Conservation (phyloP, 2,797 vertebrate genomes). For the Centropyge bicolor region DNA sequence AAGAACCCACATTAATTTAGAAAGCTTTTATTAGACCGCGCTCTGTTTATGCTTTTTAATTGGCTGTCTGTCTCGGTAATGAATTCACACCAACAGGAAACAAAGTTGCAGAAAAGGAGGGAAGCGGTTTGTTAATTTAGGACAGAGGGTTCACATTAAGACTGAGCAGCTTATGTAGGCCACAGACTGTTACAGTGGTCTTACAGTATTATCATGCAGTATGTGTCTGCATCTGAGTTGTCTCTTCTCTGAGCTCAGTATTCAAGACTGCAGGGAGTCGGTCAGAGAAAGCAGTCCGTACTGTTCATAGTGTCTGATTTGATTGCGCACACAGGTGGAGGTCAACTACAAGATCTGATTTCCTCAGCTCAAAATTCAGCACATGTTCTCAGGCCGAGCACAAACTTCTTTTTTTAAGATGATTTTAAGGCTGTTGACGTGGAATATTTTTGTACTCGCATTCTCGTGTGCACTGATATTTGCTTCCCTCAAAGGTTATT, state of each 20-base stretch:
- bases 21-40: slow-evolving; percentile 46
- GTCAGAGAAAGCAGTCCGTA: slow-evolving; percentile 11
- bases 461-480: slow-evolving; percentile 9
- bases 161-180: slow-evolving; percentile 17
- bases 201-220: slow-evolving; percentile 2
- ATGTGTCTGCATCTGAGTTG: neutral
- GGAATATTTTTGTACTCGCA: neutral
- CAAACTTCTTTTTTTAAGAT: slow-evolving; percentile 2
- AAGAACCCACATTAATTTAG: slow-evolving; percentile 34
- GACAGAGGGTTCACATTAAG: slow-evolving; percentile 29
- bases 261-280: slow-evolving; percentile 23
- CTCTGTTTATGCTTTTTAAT: slow-evolving; percentile 61
- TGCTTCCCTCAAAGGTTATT: slow-evolving; percentile 7
- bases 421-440: slow-evolving; percentile 6
- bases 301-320: slow-evolving; percentile 38
- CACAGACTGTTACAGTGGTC: neutral
- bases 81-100: slow-evolving; percentile 49
- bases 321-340: slow-evolving; percentile 32
- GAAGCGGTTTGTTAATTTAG: slow-evolving; percentile 38
- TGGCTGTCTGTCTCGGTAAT: slow-evolving; percentile 52
- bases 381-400: slow-evolving; percentile 4
- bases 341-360: slow-evolving; percentile 30
- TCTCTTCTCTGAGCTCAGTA: slow-evolving; percentile 17
- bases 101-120: slow-evolving; percentile 24
- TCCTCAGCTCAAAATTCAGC: slow-evolving; percentile 22